Conservation (phyloP, 2,797 vertebrate species). For the Glossophaga mutica region DNA sequence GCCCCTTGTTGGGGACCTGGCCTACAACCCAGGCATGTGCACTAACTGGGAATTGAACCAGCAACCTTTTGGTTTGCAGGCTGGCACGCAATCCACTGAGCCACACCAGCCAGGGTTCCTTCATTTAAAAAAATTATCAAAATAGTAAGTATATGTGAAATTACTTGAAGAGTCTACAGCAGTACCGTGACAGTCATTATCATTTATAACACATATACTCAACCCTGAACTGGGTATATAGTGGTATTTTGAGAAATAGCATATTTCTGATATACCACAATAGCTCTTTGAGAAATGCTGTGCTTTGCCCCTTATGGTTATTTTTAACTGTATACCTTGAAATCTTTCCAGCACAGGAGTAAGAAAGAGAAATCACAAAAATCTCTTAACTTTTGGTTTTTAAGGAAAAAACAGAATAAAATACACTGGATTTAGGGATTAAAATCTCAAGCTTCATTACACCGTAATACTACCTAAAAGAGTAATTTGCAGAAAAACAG, state of each 20-base stretch:
- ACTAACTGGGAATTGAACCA: too few species aligned
- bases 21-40: too few species aligned
- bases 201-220: not conserved
- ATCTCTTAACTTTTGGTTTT: not conserved
- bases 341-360: constrained; percentile 14
- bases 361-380: not conserved
- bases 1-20: too few species aligned
- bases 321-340: constrained; percentile 29
- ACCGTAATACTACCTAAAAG: not conserved
- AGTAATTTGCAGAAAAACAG: not conserved
- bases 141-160: not conserved
- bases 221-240: not conserved
- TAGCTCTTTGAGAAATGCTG: not conserved
- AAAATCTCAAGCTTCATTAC: not conserved
- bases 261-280: not conserved
- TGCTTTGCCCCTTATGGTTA: not conserved
- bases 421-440: not conserved
- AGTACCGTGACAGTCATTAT: not conserved
- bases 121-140: not conserved
- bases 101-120: not conserved
- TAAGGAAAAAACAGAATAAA: not conserved
- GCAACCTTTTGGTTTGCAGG: too few species aligned
- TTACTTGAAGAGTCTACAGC: not conserved
- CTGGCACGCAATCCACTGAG: too few species aligned
- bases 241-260: not conserved